Conservation (phyloP, 2,797 vertebrate genomes). For the Tangara arthus region DNA sequence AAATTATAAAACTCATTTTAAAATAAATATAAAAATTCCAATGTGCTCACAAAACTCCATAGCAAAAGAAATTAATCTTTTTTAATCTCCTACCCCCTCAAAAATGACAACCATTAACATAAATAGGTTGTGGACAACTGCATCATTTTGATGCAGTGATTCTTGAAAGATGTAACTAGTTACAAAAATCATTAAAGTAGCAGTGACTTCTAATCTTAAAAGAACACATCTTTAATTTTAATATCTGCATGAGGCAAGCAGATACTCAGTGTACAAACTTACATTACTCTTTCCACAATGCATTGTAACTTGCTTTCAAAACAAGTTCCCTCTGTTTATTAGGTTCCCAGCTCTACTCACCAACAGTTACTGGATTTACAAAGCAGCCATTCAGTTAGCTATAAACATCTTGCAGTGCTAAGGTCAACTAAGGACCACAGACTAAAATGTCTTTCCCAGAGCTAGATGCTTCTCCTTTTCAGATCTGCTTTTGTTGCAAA, state of each 20-base stretch:
- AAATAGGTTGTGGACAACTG: not conserved
- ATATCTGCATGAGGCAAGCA: not conserved
- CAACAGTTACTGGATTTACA: not conserved
- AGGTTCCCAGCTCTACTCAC: not conserved
- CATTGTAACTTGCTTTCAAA: not conserved
- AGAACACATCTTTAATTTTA: not conserved
- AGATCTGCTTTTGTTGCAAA: not conserved
- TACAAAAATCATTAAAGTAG: not conserved
- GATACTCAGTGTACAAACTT: not conserved
- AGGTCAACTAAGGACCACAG: not conserved
- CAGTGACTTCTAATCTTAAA: not conserved
- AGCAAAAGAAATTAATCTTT: not conserved
- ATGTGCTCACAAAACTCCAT: not conserved
- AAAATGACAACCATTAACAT: not conserved
- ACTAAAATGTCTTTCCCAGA: not conserved
- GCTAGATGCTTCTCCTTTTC: not conserved
- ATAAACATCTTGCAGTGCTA: not conserved
- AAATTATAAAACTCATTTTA: constrained; percentile 48
- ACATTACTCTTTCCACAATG: not conserved
- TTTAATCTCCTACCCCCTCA: not conserved
- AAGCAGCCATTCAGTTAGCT: not conserved
- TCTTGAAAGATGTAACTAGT: not conserved
- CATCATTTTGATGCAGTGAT: not conserved
- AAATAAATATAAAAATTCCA: not conserved
- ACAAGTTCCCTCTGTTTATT: not conserved